Evolutionary conservation across 1,140 invertebrate species (phyloP).

Genomic region (Dendroctonus valens): DNA sequence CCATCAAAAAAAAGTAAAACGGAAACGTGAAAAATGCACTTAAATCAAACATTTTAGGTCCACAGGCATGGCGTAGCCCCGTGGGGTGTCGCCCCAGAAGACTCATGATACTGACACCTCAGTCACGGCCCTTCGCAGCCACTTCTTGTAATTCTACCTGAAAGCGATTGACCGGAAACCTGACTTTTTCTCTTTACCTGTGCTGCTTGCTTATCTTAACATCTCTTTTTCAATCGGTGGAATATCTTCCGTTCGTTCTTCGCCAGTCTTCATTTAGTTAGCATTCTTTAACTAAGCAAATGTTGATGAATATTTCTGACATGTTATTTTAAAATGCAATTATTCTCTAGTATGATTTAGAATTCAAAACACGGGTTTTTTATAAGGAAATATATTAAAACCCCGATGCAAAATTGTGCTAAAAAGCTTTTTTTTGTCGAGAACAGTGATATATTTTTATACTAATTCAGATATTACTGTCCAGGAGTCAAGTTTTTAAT

Average conservation of each 20-base stretch:
- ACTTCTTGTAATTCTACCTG: slow-evolving; percentile 33
- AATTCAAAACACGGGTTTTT: too few relatives aligned
- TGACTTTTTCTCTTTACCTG: slow-evolving; percentile 22
- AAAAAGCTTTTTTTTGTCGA: too few relatives aligned
- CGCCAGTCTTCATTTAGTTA: too few relatives aligned
- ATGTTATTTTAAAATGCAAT: too few relatives aligned
- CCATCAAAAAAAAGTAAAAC: slow-evolving; percentile 11
- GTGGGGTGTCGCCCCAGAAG: slow-evolving; percentile 19
- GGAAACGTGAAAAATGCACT: slow-evolving; percentile 31
- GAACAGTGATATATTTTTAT: too few relatives aligned
- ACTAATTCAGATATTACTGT: too few relatives aligned
- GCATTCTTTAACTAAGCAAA: too few relatives aligned
- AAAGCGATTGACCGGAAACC: slow-evolving; percentile 33
- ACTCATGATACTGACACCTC: slow-evolving; percentile 33
- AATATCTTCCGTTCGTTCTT: slow-evolving; percentile 13
- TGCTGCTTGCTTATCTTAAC: slow-evolving; percentile 22
- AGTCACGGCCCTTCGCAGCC: slow-evolving; percentile 26
- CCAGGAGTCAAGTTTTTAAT: too few relatives aligned
- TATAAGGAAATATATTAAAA: too few relatives aligned
- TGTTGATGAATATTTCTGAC: too few relatives aligned
- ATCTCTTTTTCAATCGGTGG: slow-evolving; percentile 22
- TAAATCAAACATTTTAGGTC: slow-evolving; percentile 21
- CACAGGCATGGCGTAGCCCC: slow-evolving; percentile 15
- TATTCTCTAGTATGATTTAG: too few relatives aligned
- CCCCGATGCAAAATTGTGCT: too few relatives aligned